Evolutionary conservation across 2,113 vertebrate species (phyloP).

Genomic region (Catharus bicknelli): DNA sequence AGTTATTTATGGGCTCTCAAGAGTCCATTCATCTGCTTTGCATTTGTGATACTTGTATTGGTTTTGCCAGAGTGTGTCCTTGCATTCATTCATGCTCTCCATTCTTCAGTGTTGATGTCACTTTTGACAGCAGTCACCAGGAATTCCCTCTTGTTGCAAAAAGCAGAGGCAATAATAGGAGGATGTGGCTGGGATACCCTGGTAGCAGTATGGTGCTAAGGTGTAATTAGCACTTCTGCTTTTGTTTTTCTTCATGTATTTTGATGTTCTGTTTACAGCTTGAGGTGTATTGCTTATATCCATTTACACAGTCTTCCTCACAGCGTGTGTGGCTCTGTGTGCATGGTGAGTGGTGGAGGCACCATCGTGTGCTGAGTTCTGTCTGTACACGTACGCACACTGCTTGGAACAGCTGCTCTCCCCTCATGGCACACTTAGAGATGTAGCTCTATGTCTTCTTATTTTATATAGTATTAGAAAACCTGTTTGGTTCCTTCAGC

Average conservation of each 20-base stretch:
- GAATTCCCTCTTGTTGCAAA: not conserved
- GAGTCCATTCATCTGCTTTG: not conserved
- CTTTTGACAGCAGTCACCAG: not conserved
- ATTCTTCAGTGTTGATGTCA: not conserved
- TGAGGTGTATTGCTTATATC: not conserved
- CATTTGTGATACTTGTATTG: not conserved
- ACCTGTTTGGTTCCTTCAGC: not conserved
- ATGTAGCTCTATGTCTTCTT: not conserved
- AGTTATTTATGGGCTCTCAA: not conserved
- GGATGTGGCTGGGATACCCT: not conserved
- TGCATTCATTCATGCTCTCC: not conserved
- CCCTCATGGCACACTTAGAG: not conserved
- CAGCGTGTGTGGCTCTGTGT: not conserved
- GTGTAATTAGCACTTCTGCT: not conserved
- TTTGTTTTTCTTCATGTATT: not conserved
- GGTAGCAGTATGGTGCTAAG: not conserved
- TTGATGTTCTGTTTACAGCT: not conserved
- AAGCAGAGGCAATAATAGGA: not conserved
- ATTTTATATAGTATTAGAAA: not conserved
- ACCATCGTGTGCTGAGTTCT: not conserved
- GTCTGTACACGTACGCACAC: fast-evolving
- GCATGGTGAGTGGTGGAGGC: fast-evolving
- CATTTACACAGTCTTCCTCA: not conserved
- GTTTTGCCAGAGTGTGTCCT: not conserved
- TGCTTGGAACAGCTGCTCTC: not conserved